Evolutionary conservation across 2,797 vertebrate genomes (phyloP).

Genomic region (Tarsius wallacei): DNA sequence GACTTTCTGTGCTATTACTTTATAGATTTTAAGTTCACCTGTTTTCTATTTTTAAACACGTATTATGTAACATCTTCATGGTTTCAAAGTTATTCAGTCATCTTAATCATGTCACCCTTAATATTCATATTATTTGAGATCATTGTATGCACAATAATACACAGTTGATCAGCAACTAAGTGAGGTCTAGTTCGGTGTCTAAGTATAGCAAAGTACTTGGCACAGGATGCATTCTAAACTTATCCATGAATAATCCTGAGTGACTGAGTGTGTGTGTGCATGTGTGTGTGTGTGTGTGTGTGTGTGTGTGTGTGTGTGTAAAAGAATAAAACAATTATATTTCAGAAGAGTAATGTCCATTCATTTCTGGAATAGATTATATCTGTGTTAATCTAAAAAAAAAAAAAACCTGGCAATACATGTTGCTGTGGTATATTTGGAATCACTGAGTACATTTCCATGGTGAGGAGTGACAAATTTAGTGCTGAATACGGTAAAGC

Average conservation of each 20-base stretch:
- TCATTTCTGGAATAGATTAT: background rate
- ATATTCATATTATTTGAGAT: background rate
- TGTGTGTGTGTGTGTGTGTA: background rate
- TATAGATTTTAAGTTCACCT: background rate
- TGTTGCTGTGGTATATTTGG: background rate
- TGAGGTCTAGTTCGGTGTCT: background rate
- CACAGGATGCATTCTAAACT: background rate
- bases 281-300: too few relatives aligned
- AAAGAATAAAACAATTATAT: background rate
- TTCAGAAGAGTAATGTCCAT: background rate
- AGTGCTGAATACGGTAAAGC: background rate
- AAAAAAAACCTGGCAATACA: background rate
- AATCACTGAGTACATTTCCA: rapidly evolving
- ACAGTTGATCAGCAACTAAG: background rate
- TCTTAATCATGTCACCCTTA: background rate
- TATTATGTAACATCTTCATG: background rate
- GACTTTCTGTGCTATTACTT: background rate
- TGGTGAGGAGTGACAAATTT: too few relatives aligned
- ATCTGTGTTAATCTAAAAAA: background rate
- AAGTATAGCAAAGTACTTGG: background rate
- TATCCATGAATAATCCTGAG: background rate
- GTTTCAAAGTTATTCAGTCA: rapidly evolving
- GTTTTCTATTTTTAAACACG: background rate
- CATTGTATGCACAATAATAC: background rate
- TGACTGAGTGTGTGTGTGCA: background rate